Evolutionary conservation across 2,888 invertebrate species (phyloP), one percentile per base, ranked within the genome.

Genomic region (Corbicula japonica): DNA sequence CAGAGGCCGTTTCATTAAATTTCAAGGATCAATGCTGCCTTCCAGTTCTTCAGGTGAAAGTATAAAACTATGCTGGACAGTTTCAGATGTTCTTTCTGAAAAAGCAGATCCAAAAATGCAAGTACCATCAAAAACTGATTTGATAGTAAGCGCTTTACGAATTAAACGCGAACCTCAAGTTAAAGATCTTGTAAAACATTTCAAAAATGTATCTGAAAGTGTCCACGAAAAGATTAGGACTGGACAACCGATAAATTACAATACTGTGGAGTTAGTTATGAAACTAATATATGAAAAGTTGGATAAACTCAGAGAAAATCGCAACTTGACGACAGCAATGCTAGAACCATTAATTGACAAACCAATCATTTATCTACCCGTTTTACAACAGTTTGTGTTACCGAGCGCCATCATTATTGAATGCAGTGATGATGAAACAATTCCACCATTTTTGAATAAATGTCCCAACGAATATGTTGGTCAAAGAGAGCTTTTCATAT

Each of bases 381-480:
- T 73, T 30, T 74, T 78, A 32, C 46, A 30, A 2, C 26, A 35
- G 5, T 50, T 86, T 35, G 80, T 83, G n/a, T 34, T 56, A 34
- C 72, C 90, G 23, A 70, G 58, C 1, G 66, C 76, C 28, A 83
- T 87, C 8, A 86, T 87, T n/a, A 54, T 62, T 18, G 15, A 34
- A 3, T 75, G 75, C 28, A 50, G 74, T 3, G 62, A 72, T 23
- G 48, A 58, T 0, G 85, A 89, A 41, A 83, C 80, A 56, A 86
- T 89, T 18, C 66, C 58, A 21, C 89, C 86, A 0, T 87, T 85
- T 71, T 70, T 90, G 21, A 83, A 76, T 66, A 77, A 73, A 58
- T 70, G 84, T n/a, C 88, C 89, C 10, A 1, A 50, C 18, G 46
- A 75, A 15, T 83, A 86, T 65, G 86, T 80, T 8, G 72, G 76